phyloP scores from a whole-genome alignment of 2,113 vertebrate genomes.

The Mesembrinibis cayennensis region DNA sequence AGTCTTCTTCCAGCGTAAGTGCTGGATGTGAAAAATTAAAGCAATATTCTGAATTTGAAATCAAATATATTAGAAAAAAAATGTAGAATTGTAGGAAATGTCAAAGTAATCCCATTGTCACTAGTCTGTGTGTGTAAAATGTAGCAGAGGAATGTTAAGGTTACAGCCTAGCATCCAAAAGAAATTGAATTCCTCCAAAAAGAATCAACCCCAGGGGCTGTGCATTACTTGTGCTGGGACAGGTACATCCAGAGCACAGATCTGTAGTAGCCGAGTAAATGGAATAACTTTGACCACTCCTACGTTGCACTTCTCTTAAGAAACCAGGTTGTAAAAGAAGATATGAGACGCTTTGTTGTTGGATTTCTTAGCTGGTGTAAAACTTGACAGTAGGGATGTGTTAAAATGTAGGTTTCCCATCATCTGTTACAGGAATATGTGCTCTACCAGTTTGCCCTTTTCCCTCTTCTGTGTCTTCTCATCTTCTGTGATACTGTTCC shows the following conservation, averaged over 20 bases:
- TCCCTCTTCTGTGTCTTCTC: neutral
- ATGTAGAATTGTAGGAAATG: neutral
- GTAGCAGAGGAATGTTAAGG: neutral
- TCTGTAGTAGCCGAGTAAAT: neutral
- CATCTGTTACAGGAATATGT: neutral
- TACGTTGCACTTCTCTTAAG: neutral
- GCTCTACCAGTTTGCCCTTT: neutral
- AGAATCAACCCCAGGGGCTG: neutral
- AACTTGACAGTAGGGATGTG: neutral
- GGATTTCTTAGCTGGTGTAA: neutral
- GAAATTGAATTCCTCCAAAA: neutral
- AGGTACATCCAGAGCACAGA: neutral
- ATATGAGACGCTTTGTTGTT: neutral
- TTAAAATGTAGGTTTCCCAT: conserved; percentile 9
- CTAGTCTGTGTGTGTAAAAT: neutral
- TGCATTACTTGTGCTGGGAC: neutral
- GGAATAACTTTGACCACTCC: neutral
- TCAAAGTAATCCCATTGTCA: neutral
- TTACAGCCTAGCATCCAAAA: neutral
- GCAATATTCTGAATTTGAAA: neutral
- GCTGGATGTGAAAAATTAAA: neutral
- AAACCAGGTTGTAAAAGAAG: neutral
- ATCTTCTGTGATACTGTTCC: neutral
- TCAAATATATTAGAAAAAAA: neutral
- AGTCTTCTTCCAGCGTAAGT: neutral